Evolutionary conservation across 2,888 invertebrate species (phyloP).

Genomic region (Drosophila acutilabella): DNA sequence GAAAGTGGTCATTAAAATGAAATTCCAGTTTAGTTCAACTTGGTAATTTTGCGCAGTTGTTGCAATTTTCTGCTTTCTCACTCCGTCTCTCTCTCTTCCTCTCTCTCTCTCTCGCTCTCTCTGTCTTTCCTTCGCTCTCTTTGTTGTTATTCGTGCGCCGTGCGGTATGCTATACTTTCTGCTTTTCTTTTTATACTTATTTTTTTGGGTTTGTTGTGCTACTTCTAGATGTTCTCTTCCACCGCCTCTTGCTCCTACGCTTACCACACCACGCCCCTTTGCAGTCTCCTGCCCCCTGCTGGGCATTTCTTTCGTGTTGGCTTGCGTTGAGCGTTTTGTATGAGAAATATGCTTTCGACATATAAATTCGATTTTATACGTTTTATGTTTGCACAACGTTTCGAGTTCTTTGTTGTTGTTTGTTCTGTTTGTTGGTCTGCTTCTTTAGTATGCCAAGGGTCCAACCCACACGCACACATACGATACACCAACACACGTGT

Average conservation of each 20-base stretch:
- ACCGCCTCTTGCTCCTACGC: slow-evolving; percentile 9
- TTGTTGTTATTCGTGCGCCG: slow-evolving; percentile 13
- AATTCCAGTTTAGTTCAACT: slow-evolving; percentile 80
- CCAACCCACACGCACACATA: slow-evolving; percentile 26
- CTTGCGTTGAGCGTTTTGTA: slow-evolving; percentile 52
- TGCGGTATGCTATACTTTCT: slow-evolving; percentile 14
- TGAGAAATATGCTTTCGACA: slow-evolving; percentile 75
- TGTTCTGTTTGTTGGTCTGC: slow-evolving; percentile 59
- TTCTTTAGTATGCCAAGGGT: slow-evolving; percentile 70
- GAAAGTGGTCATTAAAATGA: slow-evolving; percentile 83
- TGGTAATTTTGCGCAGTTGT: slow-evolving; percentile 80
- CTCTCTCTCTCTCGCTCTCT: background rate
- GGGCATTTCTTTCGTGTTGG: slow-evolving; percentile 20
- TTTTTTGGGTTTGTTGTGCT: slow-evolving; percentile 21
- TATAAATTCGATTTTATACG: slow-evolving; percentile 79
- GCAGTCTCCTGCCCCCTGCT: background rate
- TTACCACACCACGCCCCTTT: background rate
- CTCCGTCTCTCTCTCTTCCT: background rate
- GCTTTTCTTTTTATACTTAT: background rate
- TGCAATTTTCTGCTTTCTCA: slow-evolving; percentile 65
- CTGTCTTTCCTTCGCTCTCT: background rate
- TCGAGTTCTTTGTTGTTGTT: slow-evolving; percentile 41
- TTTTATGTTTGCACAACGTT: slow-evolving; percentile 71
- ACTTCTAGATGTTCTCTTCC: slow-evolving; percentile 9
- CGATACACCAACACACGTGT: slow-evolving; percentile 43